Evolutionary conservation across 1,140 invertebrate genomes (phyloP), one percentile per base, ranked within the genome.

Genomic region (Zaprionus africanus): DNA sequence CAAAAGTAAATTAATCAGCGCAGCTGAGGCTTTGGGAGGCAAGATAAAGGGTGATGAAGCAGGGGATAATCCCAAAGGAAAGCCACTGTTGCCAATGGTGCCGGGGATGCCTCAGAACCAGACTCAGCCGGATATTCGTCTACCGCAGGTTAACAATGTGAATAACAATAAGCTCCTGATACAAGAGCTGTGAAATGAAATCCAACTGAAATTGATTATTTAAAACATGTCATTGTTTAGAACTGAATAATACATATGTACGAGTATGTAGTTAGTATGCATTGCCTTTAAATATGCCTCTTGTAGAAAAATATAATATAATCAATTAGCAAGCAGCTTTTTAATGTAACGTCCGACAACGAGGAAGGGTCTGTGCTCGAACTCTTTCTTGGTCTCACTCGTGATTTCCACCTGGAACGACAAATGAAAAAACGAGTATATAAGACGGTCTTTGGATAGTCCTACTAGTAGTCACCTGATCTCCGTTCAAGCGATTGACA

Each of bases 401-500:
- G 86, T 81, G 5, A 86, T 51, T 5, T 68, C 19, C 1, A 91
- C 60, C 88, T 90, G 19, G 4, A 54, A 15, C 17, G 3, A n/a
- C 15, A 1, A 41, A 41, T 34, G 54, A 54, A 28, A 54, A 34
- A 11, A 17, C 2, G 1, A 31, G 5, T 12, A 61, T 56, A 28
- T 28, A n/a, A 7, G n/a, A 31, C 28, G 53, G n/a, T 56, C 15
- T 15, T 4, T 56, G 22, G 13, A 12, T 28, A 17, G 19, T 26
- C 0, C 11, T 31, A 26, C 15, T 3, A 43, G 22, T 3, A 17
- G 24, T 60, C n/a, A 99, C 97, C 94, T 99, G 98, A 94, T 99
- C 99, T 2, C 97, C 97, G 59, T 97, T 94, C 5, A 99, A 93
- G 41, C 99, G 94, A 92, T 99, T 96, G 1, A 99, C 75, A 0